These are phyloP conservation scores for Lindbergichthys nudifrons DNA, from an alignment of 2,797 vertebrate genomes.

Conservation along the genomic window DNA sequence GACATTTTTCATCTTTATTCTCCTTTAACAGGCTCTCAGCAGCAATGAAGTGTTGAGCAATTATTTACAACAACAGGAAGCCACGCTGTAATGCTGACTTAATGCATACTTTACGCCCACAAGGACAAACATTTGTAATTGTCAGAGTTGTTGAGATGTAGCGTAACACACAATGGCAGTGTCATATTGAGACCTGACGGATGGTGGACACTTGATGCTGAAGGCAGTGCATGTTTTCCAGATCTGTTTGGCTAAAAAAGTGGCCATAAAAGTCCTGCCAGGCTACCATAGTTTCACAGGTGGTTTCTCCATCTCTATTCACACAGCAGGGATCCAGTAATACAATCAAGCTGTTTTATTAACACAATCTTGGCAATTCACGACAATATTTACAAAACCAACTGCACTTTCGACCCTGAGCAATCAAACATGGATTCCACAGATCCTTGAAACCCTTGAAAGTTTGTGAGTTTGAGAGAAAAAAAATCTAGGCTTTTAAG, in stretches of 20 bases:
- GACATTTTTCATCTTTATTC: constrained; percentile 68
- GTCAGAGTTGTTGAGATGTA: constrained; percentile 37
- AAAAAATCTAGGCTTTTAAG: no score
- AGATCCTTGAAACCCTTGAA: no score
- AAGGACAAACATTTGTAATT: constrained; percentile 38
- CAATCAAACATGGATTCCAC: no score
- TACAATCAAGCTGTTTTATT: no score
- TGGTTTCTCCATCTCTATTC: background rate
- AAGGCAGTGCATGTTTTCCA: constrained; percentile 14
- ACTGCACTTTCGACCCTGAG: no score
- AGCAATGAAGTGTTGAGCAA: constrained; percentile 46
- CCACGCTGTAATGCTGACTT: constrained; percentile 36
- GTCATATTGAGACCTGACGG: constrained; percentile 13
- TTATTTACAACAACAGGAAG: constrained; percentile 58
- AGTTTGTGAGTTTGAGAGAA: no score
- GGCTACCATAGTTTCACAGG: background rate
- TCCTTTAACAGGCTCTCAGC: constrained; percentile 43
- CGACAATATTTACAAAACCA: no score
- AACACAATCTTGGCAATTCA: no score
- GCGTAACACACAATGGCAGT: background rate
- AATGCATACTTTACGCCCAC: constrained; percentile 47
- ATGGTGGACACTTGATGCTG: background rate
- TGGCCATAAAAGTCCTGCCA: background rate
- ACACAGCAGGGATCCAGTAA: background rate
- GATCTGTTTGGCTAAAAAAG: background rate